Evolutionary conservation across 2,888 invertebrate species (phyloP), one percentile per base, ranked within the genome.

Genomic region (Litoditis marina): DNA sequence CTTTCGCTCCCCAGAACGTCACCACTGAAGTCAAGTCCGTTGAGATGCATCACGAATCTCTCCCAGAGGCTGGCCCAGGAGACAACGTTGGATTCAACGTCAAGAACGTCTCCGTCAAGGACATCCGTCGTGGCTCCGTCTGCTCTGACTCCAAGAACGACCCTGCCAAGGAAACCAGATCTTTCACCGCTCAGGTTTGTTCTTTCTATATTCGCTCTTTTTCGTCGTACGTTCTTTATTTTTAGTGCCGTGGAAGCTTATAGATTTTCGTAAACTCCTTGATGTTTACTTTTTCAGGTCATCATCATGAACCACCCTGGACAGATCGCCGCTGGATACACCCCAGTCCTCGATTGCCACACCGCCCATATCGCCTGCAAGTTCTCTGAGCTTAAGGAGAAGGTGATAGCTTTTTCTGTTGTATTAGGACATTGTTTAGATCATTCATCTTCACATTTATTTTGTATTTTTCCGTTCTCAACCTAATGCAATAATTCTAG

Each of bases 11-110:
- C 36, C 91, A 90, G 76, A 91, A 91, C 87, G 88, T 98, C 84
- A 93, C 92, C 85, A 96, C 95, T 90, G 95, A 96, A 89, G 94
- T 99, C 34, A 98, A 98, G 87, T 98, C 96, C 68, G 96, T 99
- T 78, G 98, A 99, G 88, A 98, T 98, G 98, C 98, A 98, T 88
- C 98, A 98, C 89, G 96, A 96, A 87, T 91, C 95, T 81, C 89
- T 98, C 79, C 87, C 88, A 44, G 82, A 82, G 72, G 82, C 82
- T 64, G 71, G 92, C 47, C 96, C 98, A 83, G 77, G 77, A 72
- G 98, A 98, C 89, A 98, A 98, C 83, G 98, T 99, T 85, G 98
- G 98, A 85, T 99, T 98, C 90, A 99, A 99, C 89, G 93, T 99
- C 51, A 99, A 98, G 90, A 96, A 95, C 90, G 92, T 99, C 32